Evolutionary conservation across 2,888 invertebrate species (phyloP).

Genomic region (Chrysodeixis includens): DNA sequence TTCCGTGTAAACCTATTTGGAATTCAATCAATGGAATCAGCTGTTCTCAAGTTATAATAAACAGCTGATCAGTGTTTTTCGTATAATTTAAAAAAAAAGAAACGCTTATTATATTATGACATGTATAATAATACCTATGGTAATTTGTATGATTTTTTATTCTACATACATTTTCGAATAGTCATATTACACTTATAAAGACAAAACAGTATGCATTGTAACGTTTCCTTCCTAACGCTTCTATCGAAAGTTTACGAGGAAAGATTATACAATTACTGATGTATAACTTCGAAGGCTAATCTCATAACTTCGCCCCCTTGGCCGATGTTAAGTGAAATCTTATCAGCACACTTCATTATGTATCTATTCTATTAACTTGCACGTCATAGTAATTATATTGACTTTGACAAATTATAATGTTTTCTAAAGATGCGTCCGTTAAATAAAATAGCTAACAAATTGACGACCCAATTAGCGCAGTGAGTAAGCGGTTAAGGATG

Average conservation of each 20-base stretch:
- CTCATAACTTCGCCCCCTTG: conserved; percentile 32
- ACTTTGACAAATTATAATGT: conserved; percentile 27
- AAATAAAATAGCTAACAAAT: conserved; percentile 5
- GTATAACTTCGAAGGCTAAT: conserved; percentile 40
- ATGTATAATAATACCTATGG: too few species aligned
- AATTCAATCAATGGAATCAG: too few species aligned
- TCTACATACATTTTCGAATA: too few species aligned
- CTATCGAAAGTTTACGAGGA: conserved; percentile 20
- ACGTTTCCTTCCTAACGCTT: too few species aligned
- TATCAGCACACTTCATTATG: conserved; percentile 37
- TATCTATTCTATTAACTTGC: conserved; percentile 21
- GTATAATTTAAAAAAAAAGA: too few species aligned
- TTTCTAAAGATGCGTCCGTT: neutral
- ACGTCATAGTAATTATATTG: conserved; percentile 19
- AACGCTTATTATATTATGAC: too few species aligned
- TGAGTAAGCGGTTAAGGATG: conserved; percentile 1
- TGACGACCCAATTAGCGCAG: conserved; percentile 6
- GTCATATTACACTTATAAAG: too few species aligned
- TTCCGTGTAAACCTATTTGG: too few species aligned
- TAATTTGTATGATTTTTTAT: too few species aligned
- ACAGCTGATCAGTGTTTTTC: too few species aligned
- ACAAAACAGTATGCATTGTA: too few species aligned
- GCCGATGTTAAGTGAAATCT: conserved; percentile 43
- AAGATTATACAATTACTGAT: conserved; percentile 22
- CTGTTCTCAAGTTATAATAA: too few species aligned